These are phyloP conservation scores for Seira ritae DNA, from an alignment of 2,888 invertebrate species.

Conservation along the genomic window DNA sequence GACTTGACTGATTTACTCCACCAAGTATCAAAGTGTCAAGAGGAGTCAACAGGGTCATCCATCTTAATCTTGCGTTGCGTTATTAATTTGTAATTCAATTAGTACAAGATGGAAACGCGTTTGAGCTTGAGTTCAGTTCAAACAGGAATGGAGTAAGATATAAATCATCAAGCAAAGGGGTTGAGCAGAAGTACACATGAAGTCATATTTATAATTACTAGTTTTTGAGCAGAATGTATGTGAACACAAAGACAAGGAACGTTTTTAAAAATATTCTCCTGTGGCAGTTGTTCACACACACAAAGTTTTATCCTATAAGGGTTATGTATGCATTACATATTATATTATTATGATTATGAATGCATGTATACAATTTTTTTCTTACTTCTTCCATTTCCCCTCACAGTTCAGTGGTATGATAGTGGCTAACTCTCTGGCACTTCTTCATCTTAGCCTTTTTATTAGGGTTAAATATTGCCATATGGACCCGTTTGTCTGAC, in stretches of 20 bases:
- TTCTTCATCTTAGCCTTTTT: slow-evolving; percentile 64
- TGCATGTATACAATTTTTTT: slow-evolving; percentile 37
- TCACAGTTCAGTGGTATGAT: slow-evolving; percentile 35
- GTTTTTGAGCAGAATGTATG: no score
- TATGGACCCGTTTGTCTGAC: slow-evolving; percentile 73
- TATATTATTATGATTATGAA: neutral
- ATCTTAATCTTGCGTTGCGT: neutral
- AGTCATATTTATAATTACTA: no score
- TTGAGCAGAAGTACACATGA: no score
- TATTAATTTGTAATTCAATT: slow-evolving; percentile 1
- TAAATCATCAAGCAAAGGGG: no score
- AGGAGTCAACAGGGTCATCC: slow-evolving; percentile 5
- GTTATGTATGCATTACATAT: neutral
- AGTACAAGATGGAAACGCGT: neutral
- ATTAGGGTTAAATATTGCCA: slow-evolving; percentile 71
- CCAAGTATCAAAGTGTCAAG: neutral
- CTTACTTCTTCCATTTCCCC: slow-evolving; percentile 33
- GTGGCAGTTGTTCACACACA: slow-evolving; percentile 10
- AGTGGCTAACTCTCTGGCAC: slow-evolving; percentile 53
- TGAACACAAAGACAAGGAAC: no score
- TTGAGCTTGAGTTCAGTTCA: no score
- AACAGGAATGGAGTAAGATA: no score
- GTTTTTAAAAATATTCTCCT: neutral
- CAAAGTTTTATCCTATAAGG: neutral
- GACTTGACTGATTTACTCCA: neutral